A percentile compares a stretch with the other conserved stretches of the same genome.
These are phyloP conservation scores for Rhabdomys dilectus DNA, from an alignment of 2,113 vertebrate genomes.

Conservation along the genomic window DNA sequence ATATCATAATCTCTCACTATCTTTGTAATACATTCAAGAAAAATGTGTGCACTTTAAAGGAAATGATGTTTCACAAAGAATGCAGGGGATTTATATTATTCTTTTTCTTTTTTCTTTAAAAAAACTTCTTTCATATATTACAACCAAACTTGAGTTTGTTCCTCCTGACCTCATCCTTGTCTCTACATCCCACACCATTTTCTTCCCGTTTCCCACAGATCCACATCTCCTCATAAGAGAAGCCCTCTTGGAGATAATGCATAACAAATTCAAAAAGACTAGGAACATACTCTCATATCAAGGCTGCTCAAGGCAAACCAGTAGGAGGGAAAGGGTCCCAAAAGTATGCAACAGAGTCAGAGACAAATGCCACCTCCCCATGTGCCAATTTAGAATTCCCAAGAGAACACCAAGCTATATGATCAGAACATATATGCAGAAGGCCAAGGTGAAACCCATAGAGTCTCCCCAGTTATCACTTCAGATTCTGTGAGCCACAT, in stretches of 20 bases:
- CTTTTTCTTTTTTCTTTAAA: background rate
- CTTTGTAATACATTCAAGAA: background rate
- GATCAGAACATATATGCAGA: background rate
- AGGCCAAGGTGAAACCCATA: background rate
- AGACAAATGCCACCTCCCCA: background rate
- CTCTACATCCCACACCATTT: background rate
- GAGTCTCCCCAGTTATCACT: background rate
- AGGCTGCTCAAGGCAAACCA: background rate
- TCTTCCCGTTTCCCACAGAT: background rate
- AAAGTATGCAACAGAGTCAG: background rate
- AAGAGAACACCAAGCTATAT: background rate
- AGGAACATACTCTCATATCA: background rate
- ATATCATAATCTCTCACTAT: background rate
- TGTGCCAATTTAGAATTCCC: background rate
- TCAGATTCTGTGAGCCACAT: background rate
- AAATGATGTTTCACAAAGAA: conserved; percentile 1
- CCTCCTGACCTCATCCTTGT: background rate
- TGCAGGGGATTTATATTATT: background rate
- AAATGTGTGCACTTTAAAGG: background rate
- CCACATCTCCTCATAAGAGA: background rate
- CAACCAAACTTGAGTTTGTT: background rate
- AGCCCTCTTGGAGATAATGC: background rate
- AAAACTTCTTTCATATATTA: background rate
- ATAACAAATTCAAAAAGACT: background rate
- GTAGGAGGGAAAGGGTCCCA: background rate